Evolutionary conservation across 2,888 invertebrate species (phyloP).

Genomic region (Dicycla oo): DNA sequence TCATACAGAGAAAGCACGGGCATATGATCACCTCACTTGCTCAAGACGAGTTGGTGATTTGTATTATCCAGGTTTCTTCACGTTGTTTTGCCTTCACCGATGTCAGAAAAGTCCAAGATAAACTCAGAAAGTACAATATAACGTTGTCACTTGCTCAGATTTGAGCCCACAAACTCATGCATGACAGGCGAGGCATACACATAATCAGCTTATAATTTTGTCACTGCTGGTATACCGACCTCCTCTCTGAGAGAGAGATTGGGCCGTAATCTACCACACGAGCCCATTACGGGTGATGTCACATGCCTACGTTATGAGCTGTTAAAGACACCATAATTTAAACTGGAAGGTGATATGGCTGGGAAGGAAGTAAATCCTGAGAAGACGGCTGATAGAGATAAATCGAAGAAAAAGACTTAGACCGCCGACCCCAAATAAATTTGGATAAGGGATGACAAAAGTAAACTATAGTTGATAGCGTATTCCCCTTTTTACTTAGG

Average conservation of each 20-base stretch:
- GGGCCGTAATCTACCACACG: not conserved
- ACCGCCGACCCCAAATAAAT: too few species aligned
- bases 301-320: not conserved
- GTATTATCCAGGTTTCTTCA: not conserved
- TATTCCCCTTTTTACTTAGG: not conserved
- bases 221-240: not conserved
- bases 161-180: too few species aligned
- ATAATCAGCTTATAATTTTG: not conserved
- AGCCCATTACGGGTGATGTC: not conserved
- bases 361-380: not conserved
- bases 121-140: not conserved
- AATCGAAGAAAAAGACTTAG: not conserved
- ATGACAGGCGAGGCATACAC: too few species aligned
- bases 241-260: not conserved
- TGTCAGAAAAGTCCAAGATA: not conserved
- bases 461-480: not conserved
- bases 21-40: too few species aligned
- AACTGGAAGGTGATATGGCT: not conserved
- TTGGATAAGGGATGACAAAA: not conserved
- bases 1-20: too few species aligned
- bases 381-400: not conserved
- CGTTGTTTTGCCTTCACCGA: not conserved
- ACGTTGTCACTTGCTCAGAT: too few species aligned
- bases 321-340: not conserved
- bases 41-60: too few species aligned